Base-by-base conservation (phyloP, 2,888 invertebrate genomes). In the Tenthredo scrophulariae region DNA sequence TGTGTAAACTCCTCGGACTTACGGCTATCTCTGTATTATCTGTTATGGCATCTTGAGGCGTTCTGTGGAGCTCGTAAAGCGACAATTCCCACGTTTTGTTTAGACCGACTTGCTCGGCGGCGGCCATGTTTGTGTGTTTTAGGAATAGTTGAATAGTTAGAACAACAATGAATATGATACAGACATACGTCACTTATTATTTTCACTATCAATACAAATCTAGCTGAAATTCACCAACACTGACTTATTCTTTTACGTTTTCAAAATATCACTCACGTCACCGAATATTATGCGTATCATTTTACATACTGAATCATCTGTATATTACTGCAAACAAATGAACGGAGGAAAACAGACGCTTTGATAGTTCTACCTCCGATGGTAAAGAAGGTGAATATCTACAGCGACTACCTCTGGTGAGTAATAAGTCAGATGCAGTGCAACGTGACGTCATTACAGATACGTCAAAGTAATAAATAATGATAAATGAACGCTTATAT, bases 21-120 rank as follows among this genome's bases (percentile, higher is more conserved):
- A 99, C 98, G 84, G 99, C 97, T 92, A 97, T 97, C 94, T 99
- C 99, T 0, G 99, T 98, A 89, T 97, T 97, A 93, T 99, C 99
- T 3, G 98, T 98, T 86, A 99, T 98, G 54, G 98, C 97, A 94
- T 98, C 98, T 93, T 99, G 99, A 0, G 99, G 98, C 22, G 97
- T 98, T 77, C 99, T 96, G 92, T 99, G 98, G 84, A 99, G 94
- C 93, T 99, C 99, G 94, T 99, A 99, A 65, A 98, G 95, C 85
- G 98, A 99, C 87, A 99, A 95, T 94, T 99, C 99, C 99, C 99
- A 99, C 88, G 98, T 98, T 95, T 98, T 98, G 93, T 97, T 98
- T 87, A 97, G 95, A 79, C 95, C 95, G 86, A 97, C 95, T 90
- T 96, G 97, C 92, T 97, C 97, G 75, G 97, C 95, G 50, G 97